Evolutionary conservation across 2,113 vertebrate genomes (phyloP).

Genomic region (Macaca nemestrina): DNA sequence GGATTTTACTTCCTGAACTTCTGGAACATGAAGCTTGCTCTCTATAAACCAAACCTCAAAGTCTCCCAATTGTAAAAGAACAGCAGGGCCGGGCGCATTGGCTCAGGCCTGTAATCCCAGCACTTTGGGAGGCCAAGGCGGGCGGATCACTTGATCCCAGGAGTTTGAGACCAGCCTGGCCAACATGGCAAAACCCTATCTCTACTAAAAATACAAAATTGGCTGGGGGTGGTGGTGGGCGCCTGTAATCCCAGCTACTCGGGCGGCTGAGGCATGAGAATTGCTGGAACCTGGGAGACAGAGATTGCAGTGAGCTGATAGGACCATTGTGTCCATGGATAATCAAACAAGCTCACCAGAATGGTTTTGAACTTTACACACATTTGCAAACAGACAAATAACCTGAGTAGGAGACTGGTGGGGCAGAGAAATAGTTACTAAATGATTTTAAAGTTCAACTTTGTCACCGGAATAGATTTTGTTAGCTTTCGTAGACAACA

Average conservation of each 20-base stretch:
- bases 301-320: no score
- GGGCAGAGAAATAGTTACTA: not conserved
- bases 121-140: no score
- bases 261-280: no score
- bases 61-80: not conserved
- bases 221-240: no score
- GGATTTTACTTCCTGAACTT: not conserved
- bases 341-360: not conserved
- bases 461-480: not conserved
- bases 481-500: not conserved
- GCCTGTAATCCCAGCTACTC: no score
- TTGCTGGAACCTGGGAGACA: no score
- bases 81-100: fast-evolving
- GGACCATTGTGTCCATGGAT: not conserved
- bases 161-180: no score
- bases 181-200: no score
- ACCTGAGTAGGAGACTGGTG: not conserved
- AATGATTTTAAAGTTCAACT: not conserved
- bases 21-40: not conserved
- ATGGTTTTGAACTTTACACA: not conserved
- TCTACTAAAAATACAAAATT: no score
- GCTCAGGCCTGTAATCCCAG: no score
- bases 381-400: not conserved
- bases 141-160: no score
- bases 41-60: not conserved